These are phyloP conservation scores for Cynoglossus semilaevis DNA, from an alignment of 2,113 vertebrate genomes.

Conservation along the genomic window DNA sequence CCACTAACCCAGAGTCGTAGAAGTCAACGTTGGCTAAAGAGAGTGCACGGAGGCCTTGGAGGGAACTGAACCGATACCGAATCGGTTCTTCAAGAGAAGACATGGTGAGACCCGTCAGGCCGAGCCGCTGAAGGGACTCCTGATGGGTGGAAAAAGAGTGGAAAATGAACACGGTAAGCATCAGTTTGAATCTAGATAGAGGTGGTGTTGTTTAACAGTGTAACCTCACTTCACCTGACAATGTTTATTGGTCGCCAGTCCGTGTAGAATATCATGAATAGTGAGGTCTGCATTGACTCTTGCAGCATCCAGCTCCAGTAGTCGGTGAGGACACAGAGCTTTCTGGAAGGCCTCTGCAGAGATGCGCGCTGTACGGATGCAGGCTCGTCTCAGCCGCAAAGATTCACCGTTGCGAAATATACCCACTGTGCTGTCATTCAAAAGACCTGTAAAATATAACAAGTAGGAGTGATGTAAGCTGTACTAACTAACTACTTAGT, in stretches of 20 bases:
- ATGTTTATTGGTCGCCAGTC: conserved; percentile 91
- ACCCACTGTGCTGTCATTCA: conserved; percentile 94
- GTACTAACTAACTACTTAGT: too few relatives aligned
- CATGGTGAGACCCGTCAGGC: conserved; percentile 92
- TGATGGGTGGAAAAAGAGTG: conserved; percentile 61
- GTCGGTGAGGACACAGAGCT: conserved; percentile 90
- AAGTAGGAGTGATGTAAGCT: neutral
- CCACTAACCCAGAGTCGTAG: conserved; percentile 91
- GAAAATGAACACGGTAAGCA: neutral
- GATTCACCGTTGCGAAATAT: conserved; percentile 89
- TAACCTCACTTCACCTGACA: conserved; percentile 57
- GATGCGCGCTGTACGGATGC: conserved; percentile 93
- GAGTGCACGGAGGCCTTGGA: conserved; percentile 87
- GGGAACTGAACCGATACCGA: conserved; percentile 84
- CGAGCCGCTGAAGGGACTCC: conserved; percentile 91
- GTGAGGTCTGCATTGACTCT: conserved; percentile 96
- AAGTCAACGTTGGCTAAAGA: conserved; percentile 96
- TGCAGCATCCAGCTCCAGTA: conserved; percentile 92
- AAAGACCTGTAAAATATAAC: conserved; percentile 76
- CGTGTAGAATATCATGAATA: conserved; percentile 93
- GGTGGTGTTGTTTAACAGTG: neutral
- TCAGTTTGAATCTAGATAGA: neutral
- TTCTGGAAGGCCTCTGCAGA: conserved; percentile 94
- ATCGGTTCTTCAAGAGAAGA: conserved; percentile 93
- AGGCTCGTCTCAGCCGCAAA: conserved; percentile 91